Percentiles rank a stretch among this genome's conserved stretches.
Conservation (phyloP, 1,140 invertebrate genomes). For the Aricia agestis region DNA sequence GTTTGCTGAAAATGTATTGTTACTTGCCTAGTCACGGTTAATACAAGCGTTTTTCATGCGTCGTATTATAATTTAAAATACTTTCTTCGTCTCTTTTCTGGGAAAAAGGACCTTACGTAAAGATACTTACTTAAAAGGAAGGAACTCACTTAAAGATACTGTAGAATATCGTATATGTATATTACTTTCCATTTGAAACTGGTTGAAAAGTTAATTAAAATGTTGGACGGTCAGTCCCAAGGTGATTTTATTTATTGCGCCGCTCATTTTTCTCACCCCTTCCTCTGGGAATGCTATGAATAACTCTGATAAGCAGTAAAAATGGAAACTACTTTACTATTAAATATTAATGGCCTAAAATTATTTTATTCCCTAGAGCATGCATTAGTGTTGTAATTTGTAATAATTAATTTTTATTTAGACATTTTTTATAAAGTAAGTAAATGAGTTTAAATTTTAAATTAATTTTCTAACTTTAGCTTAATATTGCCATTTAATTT, state of each 20-base stretch:
- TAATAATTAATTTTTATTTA: background rate
- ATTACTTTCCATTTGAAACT: conserved; percentile 36
- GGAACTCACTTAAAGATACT: too few species aligned
- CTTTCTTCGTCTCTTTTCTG: too few species aligned
- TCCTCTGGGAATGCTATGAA: conserved; percentile 23
- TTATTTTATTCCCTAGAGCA: background rate
- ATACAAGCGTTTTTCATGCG: too few species aligned
- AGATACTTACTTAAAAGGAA: too few species aligned
- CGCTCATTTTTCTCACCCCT: conserved; percentile 45
- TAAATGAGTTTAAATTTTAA: too few species aligned
- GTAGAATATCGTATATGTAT: conserved; percentile 17
- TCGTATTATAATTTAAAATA: too few species aligned
- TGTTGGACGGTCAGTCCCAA: conserved; percentile 53
- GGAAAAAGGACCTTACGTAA: too few species aligned
- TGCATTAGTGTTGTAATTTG: background rate
- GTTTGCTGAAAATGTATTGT: too few species aligned
- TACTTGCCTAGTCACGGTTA: too few species aligned
- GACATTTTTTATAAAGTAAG: background rate
- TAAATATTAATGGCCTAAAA: conserved; percentile 1
- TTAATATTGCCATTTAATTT: too few species aligned
- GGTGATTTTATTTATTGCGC: conserved; percentile 61
- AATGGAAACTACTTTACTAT: background rate
- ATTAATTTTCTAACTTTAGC: too few species aligned
- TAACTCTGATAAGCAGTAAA: conserved; percentile 8
- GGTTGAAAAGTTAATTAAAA: conserved; percentile 70